These are phyloP conservation scores for Drosophila insularis DNA, from an alignment of 1,140 invertebrate species.

Conservation along the genomic window DNA sequence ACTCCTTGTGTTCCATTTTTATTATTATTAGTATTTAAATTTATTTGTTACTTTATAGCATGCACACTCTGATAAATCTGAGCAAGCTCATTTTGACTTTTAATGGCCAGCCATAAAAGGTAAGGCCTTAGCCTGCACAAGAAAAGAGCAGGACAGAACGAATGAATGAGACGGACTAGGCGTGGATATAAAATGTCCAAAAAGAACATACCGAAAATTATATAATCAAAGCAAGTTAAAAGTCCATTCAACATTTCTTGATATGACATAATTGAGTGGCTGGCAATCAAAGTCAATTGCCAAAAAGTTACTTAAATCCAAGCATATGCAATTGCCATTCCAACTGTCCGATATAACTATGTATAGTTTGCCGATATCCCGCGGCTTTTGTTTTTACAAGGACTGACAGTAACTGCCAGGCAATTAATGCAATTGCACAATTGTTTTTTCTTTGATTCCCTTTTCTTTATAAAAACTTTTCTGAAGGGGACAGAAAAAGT, in stretches of 20 bases:
- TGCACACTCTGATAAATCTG: conserved; percentile 77
- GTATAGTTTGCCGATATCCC: conserved; percentile 45
- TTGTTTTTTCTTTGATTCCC: conserved; percentile 39
- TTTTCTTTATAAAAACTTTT: conserved; percentile 21
- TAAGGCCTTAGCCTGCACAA: conserved; percentile 42
- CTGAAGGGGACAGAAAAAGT: conserved; percentile 36
- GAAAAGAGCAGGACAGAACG: conserved; percentile 16
- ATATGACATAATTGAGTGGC: conserved; percentile 75
- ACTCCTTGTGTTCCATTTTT: conserved; percentile 56
- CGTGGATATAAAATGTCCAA: conserved; percentile 8
- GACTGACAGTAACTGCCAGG: conserved; percentile 45
- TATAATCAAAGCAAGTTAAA: conserved; percentile 76
- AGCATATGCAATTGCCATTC: conserved; percentile 68
- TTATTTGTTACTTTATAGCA: conserved; percentile 79
- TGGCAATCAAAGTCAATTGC: conserved; percentile 26
- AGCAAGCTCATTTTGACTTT: conserved; percentile 62
- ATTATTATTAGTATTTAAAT: conserved; percentile 81
- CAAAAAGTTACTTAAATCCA: conserved; percentile 43
- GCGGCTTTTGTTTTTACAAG: conserved; percentile 52
- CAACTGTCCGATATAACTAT: neutral
- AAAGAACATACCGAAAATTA: conserved; percentile 35
- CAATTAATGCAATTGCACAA: conserved; percentile 78
- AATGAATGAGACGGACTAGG: conserved; percentile 11
- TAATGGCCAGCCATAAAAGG: conserved; percentile 74
- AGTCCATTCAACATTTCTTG: conserved; percentile 70